phyloP scores from a whole-genome alignment of 2,888 invertebrate species.

The Phymatocera aterrima region DNA sequence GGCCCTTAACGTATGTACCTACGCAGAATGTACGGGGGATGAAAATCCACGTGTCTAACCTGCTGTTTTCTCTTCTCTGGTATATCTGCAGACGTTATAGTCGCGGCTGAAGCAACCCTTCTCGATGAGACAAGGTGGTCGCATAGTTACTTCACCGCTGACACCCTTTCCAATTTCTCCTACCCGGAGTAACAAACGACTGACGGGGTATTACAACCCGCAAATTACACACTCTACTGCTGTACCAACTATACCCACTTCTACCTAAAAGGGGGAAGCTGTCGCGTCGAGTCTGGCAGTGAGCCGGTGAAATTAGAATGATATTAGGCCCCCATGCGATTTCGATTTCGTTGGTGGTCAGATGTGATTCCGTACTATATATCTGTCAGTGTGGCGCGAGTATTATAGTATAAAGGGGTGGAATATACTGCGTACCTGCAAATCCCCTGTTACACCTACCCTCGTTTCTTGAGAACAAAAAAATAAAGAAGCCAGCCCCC shows the following conservation, averaged over 20 bases:
- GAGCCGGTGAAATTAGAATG: conserved; percentile 50
- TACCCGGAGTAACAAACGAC: conserved; percentile 67
- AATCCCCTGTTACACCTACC: too few species aligned
- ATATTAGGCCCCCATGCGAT: conserved; percentile 33
- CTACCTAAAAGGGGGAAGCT: too few species aligned
- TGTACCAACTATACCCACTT: neutral
- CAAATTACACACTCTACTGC: conserved; percentile 64
- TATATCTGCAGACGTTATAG: neutral
- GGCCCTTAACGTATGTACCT: neutral
- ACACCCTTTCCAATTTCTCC: conserved; percentile 48
- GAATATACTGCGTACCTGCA: neutral
- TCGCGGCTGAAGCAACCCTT: conserved; percentile 52
- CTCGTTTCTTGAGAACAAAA: neutral
- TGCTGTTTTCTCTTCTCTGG: neutral
- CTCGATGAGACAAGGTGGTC: conserved; percentile 65
- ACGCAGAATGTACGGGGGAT: neutral
- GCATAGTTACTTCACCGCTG: conserved; percentile 59
- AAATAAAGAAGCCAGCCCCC: neutral
- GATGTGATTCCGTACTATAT: conserved; percentile 1
- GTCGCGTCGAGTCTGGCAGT: conserved; percentile 18
- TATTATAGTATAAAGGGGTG: too few species aligned
- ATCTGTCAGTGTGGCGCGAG: neutral
- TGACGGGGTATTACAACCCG: conserved; percentile 67
- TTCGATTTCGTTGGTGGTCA: conserved; percentile 35
- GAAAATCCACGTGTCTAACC: conserved; percentile 29